Base-by-base conservation (phyloP, 2,113 vertebrate species). In the Lycocorax pyrrhopterus region DNA sequence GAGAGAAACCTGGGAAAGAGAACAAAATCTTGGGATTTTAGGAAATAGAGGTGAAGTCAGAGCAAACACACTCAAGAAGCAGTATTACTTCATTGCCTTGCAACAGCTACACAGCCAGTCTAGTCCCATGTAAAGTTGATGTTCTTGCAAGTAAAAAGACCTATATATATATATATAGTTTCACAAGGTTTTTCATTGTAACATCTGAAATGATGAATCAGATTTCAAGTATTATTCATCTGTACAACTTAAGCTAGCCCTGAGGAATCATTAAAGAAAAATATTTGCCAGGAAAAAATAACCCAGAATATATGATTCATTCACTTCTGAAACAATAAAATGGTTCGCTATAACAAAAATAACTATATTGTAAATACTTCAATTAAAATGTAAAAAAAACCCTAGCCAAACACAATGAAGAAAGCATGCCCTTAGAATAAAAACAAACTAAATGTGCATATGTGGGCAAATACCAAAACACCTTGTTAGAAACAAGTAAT, bases 281-380 rank as follows among this genome's bases (percentile, higher is more conserved):
- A 75, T 78, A 95, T 92, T 47, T 90, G 85, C 92, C 93, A 92
- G 93, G 93, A 96, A 97, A 96, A 97, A 94, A 91, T 89, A 96
- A 81, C 49, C 66, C 84, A 89, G 91, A 95, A 77, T 95, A 93
- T 66, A 86, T 96, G 91, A 97, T 96, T 96, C 95, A 97, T 95
- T 95, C 93, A 90, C 60, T 91, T 88, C 72, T 85, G 87, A 93
- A 96, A 96, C 94, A 95, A 96, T 95, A 80, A 94, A 93, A 88
- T 4, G 6, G 87, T 58, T 87, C 87, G 71, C 63, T 85, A 7
- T 44, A 93, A 91, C 71, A 95, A 96, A 95, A 96, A 90, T 79
- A 95, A 72, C 58, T 35, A 76, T 85, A 92, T 39, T 91, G 84
- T 94, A 93, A 91, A 94, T 80, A 60, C 13, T 77, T 76, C 52